Conservation (phyloP, 2,113 vertebrate genomes). For the Anoura caudifer region DNA sequence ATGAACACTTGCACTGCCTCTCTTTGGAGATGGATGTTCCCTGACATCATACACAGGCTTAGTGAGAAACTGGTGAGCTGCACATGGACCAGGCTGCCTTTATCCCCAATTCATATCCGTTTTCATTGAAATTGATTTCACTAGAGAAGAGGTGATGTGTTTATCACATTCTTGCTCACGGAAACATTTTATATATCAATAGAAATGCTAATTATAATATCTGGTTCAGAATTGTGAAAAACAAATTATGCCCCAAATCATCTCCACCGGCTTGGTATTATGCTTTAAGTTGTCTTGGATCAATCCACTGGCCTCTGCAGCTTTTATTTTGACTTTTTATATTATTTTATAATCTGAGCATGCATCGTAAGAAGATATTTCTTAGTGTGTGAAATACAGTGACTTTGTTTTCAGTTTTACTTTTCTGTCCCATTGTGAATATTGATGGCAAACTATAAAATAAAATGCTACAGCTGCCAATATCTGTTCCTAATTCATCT, state of each 20-base stretch:
- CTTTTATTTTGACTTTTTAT: neutral
- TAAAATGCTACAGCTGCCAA: neutral
- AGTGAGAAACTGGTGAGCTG: neutral
- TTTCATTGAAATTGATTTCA: neutral
- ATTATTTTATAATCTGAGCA: neutral
- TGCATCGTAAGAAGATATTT: neutral
- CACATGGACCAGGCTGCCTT: accelerated
- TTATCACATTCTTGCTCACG: neutral
- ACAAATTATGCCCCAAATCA: neutral
- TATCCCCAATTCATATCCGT: neutral
- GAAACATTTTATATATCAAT: neutral
- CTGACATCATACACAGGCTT: neutral
- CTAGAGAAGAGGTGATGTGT: neutral
- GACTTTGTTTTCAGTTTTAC: neutral
- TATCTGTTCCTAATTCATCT: neutral
- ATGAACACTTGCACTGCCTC: neutral
- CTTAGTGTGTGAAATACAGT: neutral
- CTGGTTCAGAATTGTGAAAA: neutral
- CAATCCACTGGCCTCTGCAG: neutral
- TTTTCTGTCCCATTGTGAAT: neutral
- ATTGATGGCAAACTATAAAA: neutral
- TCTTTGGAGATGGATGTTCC: neutral
- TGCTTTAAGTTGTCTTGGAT: neutral
- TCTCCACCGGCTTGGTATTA: neutral
- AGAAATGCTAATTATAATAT: neutral